These are phyloP conservation scores for Limnephilus marmoratus DNA, from an alignment of 2,888 invertebrate genomes.

Conservation along the genomic window DNA sequence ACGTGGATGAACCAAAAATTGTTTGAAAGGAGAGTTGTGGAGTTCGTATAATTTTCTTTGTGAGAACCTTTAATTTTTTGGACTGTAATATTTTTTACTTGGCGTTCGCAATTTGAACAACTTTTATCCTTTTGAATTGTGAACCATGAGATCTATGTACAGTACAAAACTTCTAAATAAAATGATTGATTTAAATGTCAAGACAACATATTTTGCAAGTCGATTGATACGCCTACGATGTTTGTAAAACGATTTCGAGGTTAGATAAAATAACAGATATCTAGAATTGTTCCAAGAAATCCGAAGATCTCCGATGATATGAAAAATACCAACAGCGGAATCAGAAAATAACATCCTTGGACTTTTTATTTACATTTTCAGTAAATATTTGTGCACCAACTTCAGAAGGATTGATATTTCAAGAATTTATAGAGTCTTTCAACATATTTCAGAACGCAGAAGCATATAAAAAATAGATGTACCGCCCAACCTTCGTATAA, in stretches of 20 bases:
- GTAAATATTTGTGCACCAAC: slow-evolving; percentile 4
- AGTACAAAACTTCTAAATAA: not conserved
- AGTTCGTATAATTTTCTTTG: too few species aligned
- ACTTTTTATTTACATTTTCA: not conserved
- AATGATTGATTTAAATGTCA: not conserved
- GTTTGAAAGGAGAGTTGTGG: too few species aligned
- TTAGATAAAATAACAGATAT: not conserved
- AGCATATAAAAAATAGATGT: not conserved
- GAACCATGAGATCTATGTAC: not conserved
- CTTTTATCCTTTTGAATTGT: not conserved
- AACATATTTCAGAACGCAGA: not conserved
- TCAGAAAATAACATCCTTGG: not conserved
- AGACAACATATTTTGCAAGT: not conserved
- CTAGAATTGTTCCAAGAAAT: not conserved
- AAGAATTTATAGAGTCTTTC: not conserved
- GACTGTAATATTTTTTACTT: too few species aligned
- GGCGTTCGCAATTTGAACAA: too few species aligned
- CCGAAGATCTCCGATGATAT: not conserved
- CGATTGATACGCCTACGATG: not conserved
- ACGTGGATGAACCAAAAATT: too few species aligned
- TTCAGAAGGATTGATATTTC: slow-evolving; percentile 11
- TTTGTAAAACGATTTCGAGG: not conserved
- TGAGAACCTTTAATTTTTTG: too few species aligned
- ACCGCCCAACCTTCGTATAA: not conserved
- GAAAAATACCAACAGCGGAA: not conserved